Base-by-base conservation (phyloP, 2,888 invertebrate species). In the Hermaeophaga mercurialis region DNA sequence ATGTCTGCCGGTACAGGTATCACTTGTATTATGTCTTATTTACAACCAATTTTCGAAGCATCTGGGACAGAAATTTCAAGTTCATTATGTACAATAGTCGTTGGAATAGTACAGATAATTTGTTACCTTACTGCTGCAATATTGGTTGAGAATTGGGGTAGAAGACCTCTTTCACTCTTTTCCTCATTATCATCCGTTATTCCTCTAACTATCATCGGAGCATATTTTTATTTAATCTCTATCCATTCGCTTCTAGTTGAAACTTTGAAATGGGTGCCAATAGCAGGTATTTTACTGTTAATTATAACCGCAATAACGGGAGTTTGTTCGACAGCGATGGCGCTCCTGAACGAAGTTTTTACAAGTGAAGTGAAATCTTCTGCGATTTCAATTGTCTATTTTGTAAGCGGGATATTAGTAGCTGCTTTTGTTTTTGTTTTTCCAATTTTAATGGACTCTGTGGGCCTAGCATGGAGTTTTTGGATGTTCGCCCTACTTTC, bases 381-480 rank as follows among this genome's bases (percentile, higher is more conserved):
- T 14, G 55, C 48, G 4, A 36, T 48, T 6, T 55, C 55, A 12
- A 9, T 48, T 2, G 14, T 48, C 11, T 24, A 26, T 19, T 43
- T 47, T 3, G 7, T 31, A 3, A 33, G 43, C 26, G 34, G 31
- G 4, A 17, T 48, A 11, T 3, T 24, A 28, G 8, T 17, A 15
- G 1, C 41, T 12, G 8, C 3, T 11, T 9, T 8, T 2, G 14
- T 55, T 12, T 55, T 68, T 39, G 46, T 64, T 1, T 70, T 68
- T 63, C 69, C 71, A 1, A 50, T 66, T 8, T 24, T 68, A 5
- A 48, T 34, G 41, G 39, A 58, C 8, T 15, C 54, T 6, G 12
- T 68, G 17, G 69, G 68, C 2, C 59, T 67, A 52, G 61, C 63
- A 0, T 39, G 61, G 22, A 56, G 58, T 8, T 67, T 70, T 34